Conservation (phyloP, 2,797 vertebrate species). For the Rhadinocentrus ornatus region DNA sequence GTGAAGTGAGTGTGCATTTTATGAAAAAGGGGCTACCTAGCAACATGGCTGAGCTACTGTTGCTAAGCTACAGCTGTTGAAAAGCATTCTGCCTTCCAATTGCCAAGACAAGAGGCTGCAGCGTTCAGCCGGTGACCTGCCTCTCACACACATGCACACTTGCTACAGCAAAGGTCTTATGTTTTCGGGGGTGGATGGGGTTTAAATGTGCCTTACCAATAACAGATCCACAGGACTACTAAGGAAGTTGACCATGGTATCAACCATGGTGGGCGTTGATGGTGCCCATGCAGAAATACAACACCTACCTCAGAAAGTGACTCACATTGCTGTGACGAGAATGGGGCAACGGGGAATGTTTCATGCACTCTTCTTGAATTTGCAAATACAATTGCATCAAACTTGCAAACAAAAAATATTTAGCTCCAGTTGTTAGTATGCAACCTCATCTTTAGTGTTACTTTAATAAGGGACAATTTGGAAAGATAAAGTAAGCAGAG, state of each 20-base stretch:
- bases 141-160: constrained; percentile 26
- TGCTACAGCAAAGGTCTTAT: constrained; percentile 17
- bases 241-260: constrained; percentile 38
- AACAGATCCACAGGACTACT: constrained; percentile 65
- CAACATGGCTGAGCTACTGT: constrained; percentile 74
- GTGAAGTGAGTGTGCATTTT: constrained; percentile 66
- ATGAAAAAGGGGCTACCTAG: constrained; percentile 73
- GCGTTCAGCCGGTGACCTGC: constrained; percentile 30
- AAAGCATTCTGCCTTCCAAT: constrained; percentile 83
- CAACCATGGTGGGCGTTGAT: constrained; percentile 14
- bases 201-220: constrained; percentile 90
- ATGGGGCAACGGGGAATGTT: background rate
- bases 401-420: background rate
- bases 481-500: too few species aligned
- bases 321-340: constrained; percentile 38
- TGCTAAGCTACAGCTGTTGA: constrained; percentile 85
- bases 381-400: background rate
- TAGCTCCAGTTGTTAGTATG: background rate
- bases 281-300: constrained; percentile 4
- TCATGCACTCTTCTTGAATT: background rate
- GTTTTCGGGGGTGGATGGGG: constrained; percentile 71
- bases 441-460: background rate
- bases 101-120: constrained; percentile 85
- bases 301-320: constrained; percentile 35
- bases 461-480: background rate